Evolutionary conservation across 2,888 invertebrate species (phyloP), one percentile per base, ranked within the genome.

Genomic region (Tenthredo distinguenda): DNA sequence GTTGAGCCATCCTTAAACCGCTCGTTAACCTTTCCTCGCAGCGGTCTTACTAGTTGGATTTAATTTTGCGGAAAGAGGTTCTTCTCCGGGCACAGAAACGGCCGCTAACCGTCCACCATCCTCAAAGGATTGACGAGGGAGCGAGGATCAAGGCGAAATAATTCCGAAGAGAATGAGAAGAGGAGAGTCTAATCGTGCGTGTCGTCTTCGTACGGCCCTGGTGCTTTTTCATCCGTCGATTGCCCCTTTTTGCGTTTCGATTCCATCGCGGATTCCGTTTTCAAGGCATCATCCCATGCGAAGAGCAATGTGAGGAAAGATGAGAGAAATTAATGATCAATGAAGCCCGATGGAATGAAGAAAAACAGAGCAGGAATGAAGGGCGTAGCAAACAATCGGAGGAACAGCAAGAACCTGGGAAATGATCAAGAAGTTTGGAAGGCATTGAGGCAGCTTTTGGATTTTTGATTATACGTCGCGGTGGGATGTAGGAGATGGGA

Each of bases 41-140:
- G 12, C 43, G 47, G 55, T 47, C 55, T 50, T 85, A n/a, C 85
- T 85, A 37, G 74, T 71, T 74, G 65, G 76, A 86, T 86, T 85
- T 81, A 58, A 81, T 62, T 72, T 18, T n/a, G 71, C 71, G 71
- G 71, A 72, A 72, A 40, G 40, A 40, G 37, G 71, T n/a, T 37
- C 71, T 40, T 40, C n/a, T 72, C 37, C 10, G 18, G 1, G 40
- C 31, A 37, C 6, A 40, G 71, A 55, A 55, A 55, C 55, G 55
- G 7, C 55, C 55, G n/a, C n/a, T n/a, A n/a, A 55, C n/a, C 55
- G 6, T 55, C 1, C 71, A 55, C 7, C 55, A n/a, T 55, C 6
- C 71, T 43, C 40, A 47, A 43, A 47, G 76, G 47, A 76, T 76
- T 50, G 43, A n/a, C 55, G n/a, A n/a, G 7, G 7, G n/a, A 3